Percentiles rank a stretch among this genome's conserved stretches.
These are phyloP conservation scores for Halyomorpha halys DNA, from an alignment of 1,140 invertebrate species.

Conservation along the genomic window DNA sequence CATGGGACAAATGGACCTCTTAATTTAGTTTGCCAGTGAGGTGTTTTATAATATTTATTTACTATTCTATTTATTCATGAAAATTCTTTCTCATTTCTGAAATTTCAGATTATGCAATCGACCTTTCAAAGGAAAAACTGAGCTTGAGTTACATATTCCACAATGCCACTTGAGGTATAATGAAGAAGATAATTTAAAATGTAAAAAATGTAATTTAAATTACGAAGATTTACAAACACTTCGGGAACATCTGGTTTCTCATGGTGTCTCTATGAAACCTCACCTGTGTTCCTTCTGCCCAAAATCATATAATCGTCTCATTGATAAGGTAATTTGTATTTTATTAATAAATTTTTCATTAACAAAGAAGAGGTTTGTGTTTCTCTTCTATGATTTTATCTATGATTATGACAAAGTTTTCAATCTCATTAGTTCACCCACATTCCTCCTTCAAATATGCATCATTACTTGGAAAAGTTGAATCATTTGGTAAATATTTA, in stretches of 20 bases:
- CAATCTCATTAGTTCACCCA: too few species aligned
- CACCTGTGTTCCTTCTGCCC: neutral
- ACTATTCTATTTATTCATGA: neutral
- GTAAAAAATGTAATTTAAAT: neutral
- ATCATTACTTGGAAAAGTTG: too few species aligned
- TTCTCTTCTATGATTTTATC: too few species aligned
- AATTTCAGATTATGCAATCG: constrained; percentile 11
- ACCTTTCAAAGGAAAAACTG: constrained; percentile 8
- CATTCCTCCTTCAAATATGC: too few species aligned
- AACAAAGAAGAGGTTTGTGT: too few species aligned
- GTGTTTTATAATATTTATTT: neutral
- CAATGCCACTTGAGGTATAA: neutral
- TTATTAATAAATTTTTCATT: too few species aligned
- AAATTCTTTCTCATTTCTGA: neutral
- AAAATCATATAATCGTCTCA: constrained; percentile 7
- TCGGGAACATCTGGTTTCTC: neutral
- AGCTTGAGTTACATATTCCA: constrained; percentile 5
- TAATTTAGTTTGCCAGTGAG: constrained; percentile 4
- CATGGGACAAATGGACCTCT: neutral
- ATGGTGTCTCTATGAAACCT: neutral
- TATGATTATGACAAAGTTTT: too few species aligned
- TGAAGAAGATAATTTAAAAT: neutral
- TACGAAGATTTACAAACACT: constrained; percentile 2
- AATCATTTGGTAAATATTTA: too few species aligned
- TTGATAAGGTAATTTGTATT: constrained; percentile 7